Evolutionary conservation across 2,113 vertebrate species (phyloP).

Genomic region (Ailurus styani): DNA sequence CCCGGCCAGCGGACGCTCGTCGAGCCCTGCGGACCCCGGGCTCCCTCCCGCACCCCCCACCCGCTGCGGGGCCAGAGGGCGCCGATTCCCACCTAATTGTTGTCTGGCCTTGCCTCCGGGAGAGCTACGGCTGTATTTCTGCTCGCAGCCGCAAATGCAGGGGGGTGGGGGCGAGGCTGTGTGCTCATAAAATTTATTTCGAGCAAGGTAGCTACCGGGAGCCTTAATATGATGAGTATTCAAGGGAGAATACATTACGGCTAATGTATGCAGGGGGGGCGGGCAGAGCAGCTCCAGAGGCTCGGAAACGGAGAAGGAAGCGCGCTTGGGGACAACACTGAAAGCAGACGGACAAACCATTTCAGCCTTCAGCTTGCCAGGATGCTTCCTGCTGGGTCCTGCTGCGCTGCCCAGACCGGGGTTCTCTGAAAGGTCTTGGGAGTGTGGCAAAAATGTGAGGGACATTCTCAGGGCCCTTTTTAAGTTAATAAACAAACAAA

Average conservation of each 20-base stretch:
- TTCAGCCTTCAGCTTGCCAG: background rate
- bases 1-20: accelerated
- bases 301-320: background rate
- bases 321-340: background rate
- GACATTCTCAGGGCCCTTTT: background rate
- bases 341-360: background rate
- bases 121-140: background rate
- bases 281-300: background rate
- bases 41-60: background rate
- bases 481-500: background rate
- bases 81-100: background rate
- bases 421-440: too few species aligned
- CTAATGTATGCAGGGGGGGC: constrained; percentile 54
- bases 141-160: constrained; percentile 22
- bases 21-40: background rate
- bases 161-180: constrained; percentile 29
- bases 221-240: constrained; percentile 70
- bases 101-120: background rate
- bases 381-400: accelerated
- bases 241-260: constrained; percentile 61
- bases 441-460: background rate
- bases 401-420: background rate
- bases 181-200: constrained; percentile 71
- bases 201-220: constrained; percentile 50
- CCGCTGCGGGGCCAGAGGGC: background rate